Evolutionary conservation across 2,888 invertebrate genomes (phyloP), one percentile per base, ranked within the genome.

Genomic region (Lagria hirta): DNA sequence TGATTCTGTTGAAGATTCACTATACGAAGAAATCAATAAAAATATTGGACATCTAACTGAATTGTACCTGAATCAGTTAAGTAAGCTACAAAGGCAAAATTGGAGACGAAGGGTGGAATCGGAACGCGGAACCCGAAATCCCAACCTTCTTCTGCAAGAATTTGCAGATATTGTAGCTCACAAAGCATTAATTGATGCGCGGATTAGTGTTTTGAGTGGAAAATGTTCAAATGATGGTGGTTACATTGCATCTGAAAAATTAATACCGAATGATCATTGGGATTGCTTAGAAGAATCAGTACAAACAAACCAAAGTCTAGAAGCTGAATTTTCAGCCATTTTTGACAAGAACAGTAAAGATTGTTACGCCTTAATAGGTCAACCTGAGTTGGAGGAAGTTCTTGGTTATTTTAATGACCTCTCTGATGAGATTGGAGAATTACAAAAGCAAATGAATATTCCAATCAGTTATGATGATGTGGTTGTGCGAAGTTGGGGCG

Each of bases 111-210:
- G 73, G 45, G 59, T 75, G 10, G 75, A 75, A 50, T 72, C 73
- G 20, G 75, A 76, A 49, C 69, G 75, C 22, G 73, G 71, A 40
- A 71, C 72, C 10, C 65, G 69, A 11, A 73, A 75, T 44, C 38
- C 77, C 1, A 68, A 74, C 10, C 73, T 72, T 33, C 61, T 82
- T 17, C 63, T 86, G 41, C 74, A 75, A 24, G 83, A 83, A 63
- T 83, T 83, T 60, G 82, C 84, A 7, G 85, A 85, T 61, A 77
- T 86, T 37, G 74, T 84, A 29, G 84, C 85, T 16, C 85, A 85
- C 57, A 86, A 85, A 66, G 83, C 85, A 22, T 72, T 88, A 43
- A 80, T 88, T 37, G 86, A 88, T 71, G 86, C 88, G 37, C 78
- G 86, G 58, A 82, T 88, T 56, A 77, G 80, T 30, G 82, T 86